Evolutionary conservation across 2,113 vertebrate genomes (phyloP), one percentile per base, ranked within the genome.

Genomic region (Labeo rohita): DNA sequence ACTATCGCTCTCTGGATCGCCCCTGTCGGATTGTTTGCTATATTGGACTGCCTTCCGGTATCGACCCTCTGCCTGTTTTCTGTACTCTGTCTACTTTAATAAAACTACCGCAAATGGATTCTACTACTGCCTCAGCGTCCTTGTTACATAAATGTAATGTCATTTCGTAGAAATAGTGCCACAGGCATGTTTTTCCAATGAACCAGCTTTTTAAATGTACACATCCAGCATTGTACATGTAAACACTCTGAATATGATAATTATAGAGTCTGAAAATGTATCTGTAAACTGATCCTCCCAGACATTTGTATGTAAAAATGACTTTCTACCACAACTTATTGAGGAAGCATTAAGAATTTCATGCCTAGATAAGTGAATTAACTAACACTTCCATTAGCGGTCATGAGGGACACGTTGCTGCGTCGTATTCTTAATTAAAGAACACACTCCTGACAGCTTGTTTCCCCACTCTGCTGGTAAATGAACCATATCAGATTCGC

Each of bases 401-500:
- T 96, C 95, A 95, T 87, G 80, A 95, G 95, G 96, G 95, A 97
- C 93, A n/a, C 93, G 92, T 95, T 91, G 95, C 96, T 96, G 94
- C 96, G 95, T 93, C 94, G 92, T 94, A 92, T 93, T 93, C 93
- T 91, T 97, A 97, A 98, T 98, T 98, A 97, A 96, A 95, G 93
- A 91, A 93, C 93, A 94, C 95, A 93, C 92, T 96, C 94, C 91
- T 94, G 94, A 95, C 93, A 91, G 93, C 92, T 93, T 95, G 94
- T 93, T 95, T 95, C 94, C 95, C 94, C 91, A 93, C 94, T 95
- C 95, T 92, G 82, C 94, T 90, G 94, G 94, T 96, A 96, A 94
- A 96, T 94, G 95, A 97, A 96, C 95, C 96, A 94, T 95, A 95
- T 96, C 96, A 96, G 95, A 97, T 97, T 95, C 94, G 95, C 96